A percentile compares a stretch with the other conserved stretches of the same genome.
These are phyloP conservation scores for Polyploca ridens DNA, from an alignment of 2,888 invertebrate species.

Conservation along the genomic window DNA sequence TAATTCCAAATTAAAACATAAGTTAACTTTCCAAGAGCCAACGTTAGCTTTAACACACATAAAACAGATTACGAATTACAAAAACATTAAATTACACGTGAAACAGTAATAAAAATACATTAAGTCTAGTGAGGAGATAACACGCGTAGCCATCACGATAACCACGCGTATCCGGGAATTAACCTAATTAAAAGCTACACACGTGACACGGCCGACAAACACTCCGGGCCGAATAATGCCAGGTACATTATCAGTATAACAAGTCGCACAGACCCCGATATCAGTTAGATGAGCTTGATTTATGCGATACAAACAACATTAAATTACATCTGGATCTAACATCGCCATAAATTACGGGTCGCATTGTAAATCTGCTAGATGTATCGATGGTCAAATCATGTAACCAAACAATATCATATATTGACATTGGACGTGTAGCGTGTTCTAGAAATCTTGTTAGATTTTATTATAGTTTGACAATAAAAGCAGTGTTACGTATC, in stretches of 20 bases:
- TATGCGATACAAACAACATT: slow-evolving; percentile 77
- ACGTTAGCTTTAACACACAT: background rate
- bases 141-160: slow-evolving; percentile 9
- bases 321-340: slow-evolving; percentile 83
- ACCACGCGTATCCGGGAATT: slow-evolving; percentile 29
- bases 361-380: slow-evolving; percentile 81
- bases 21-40: background rate
- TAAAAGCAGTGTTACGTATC: background rate
- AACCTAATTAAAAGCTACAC: slow-evolving; percentile 52
- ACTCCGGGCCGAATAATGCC: slow-evolving; percentile 50
- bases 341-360: slow-evolving; percentile 78
- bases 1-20: background rate
- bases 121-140: slow-evolving; percentile 7
- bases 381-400: slow-evolving; percentile 79
- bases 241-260: slow-evolving; percentile 65
- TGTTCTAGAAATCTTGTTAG: slow-evolving; percentile 24
- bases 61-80: slow-evolving; percentile 6
- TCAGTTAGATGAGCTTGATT: slow-evolving; percentile 79
- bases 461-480: background rate
- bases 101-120: slow-evolving; percentile 10
- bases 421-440: slow-evolving; percentile 52
- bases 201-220: slow-evolving; percentile 31
- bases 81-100: slow-evolving; percentile 3
- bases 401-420: slow-evolving; percentile 68
- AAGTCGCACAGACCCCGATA: slow-evolving; percentile 64